Base-by-base conservation (phyloP, 2,888 invertebrate species). In the Acleris cristana region DNA sequence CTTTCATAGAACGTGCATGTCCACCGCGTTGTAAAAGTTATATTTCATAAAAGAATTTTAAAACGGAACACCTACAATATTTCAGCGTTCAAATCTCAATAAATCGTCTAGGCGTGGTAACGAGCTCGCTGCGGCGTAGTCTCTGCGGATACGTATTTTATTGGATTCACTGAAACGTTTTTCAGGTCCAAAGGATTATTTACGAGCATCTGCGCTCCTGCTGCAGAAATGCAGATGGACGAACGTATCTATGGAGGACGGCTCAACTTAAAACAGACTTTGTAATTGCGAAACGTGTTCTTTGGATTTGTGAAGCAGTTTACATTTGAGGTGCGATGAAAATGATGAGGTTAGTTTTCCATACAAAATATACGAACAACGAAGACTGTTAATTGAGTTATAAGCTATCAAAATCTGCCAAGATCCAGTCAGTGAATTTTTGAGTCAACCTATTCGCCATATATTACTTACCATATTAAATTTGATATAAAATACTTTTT, bases 141-240 rank as follows among this genome's bases (percentile, higher is more conserved):
- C 91, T 90, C 90, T 90, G 89, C 90, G 92, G 92, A 92, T 92
- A 90, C 91, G 91, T 92, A 91, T 91, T 92, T 92, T 92, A 92
- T 92, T 92, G 91, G 92, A 92, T 91, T 90, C 89, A 90, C 86
- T 89, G 90, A 90, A 92, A 92, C 92, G 91, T 90, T 92, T 92
- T 92, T 91, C 92, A 90, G 89, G 88, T 89, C 90, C 88, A 83
- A 86, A 87, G 89, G 91, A 92, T 92, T 90, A 92, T 92, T 92
- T 91, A 92, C 89, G 90, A 90, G 85, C 88, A 87, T 90, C 91
- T 90, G 88, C 85, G 87, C 84, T 82, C 79, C 83, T 74, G 79
- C 84, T 89, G 90, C 90, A 89, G 88, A 89, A 86, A 90, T 90
- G 89, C 90, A 91, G 89, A 89, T 90, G 90, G 88, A 89, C 90